These are phyloP conservation scores for Valencia hispanica DNA, from an alignment of 2,797 vertebrate species.

Conservation along the genomic window DNA sequence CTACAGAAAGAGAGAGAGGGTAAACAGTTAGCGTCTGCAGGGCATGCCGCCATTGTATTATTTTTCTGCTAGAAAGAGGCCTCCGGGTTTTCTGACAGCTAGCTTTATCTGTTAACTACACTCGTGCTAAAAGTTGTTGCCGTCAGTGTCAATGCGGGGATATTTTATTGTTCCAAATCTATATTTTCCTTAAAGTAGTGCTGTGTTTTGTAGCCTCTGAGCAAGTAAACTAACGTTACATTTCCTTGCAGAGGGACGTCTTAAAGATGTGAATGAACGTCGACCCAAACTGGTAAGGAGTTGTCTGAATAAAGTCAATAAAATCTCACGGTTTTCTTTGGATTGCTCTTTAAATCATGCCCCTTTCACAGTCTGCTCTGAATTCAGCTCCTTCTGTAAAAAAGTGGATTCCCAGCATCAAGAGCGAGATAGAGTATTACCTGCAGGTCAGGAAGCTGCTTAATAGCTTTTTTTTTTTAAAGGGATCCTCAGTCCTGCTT, in stretches of 20 bases:
- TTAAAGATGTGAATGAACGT: constrained; percentile 70
- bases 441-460: constrained; percentile 74
- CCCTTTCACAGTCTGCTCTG: constrained; percentile 72
- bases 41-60: accelerated
- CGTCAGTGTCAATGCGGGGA: neutral
- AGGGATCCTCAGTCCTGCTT: neutral
- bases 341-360: neutral
- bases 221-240: neutral
- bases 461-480: neutral
- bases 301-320: neutral
- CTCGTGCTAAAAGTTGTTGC: constrained; percentile 1
- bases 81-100: neutral
- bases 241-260: constrained; percentile 75
- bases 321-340: neutral
- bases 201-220: neutral
- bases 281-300: constrained; percentile 82
- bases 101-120: constrained; percentile 23
- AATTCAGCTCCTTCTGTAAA: constrained; percentile 78
- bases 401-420: constrained; percentile 87
- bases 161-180: accelerated
- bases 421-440: constrained; percentile 84
- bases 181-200: too few relatives aligned
- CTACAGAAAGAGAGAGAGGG: constrained; percentile 83
- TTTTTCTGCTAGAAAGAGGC: neutral
- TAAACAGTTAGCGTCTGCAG: neutral